phyloP scores from a whole-genome alignment of 2,113 vertebrate genomes.

The Dipodomys ordii region DNA sequence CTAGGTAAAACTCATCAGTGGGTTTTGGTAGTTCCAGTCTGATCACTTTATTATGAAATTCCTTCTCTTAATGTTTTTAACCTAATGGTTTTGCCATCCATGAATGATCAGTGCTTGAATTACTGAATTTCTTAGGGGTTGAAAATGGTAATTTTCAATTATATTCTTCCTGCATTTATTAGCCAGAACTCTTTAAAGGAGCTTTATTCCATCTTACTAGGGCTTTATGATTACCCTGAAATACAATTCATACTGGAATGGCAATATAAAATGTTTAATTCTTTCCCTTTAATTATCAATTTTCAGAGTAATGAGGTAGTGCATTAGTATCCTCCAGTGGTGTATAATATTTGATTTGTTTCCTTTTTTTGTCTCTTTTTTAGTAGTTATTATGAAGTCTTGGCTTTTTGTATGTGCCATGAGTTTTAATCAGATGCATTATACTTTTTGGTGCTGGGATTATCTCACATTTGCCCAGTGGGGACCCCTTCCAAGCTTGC shows the following conservation, averaged over 20 bases:
- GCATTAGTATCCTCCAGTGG: slow-evolving; percentile 42
- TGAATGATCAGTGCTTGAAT: slow-evolving; percentile 20
- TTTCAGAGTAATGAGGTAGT: slow-evolving; percentile 56
- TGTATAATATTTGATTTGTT: slow-evolving; percentile 20
- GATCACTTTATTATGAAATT: slow-evolving; percentile 48
- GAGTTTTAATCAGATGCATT: slow-evolving; percentile 64
- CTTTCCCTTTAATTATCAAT: slow-evolving; percentile 58
- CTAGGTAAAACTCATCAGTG: slow-evolving; percentile 32
- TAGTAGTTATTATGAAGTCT: slow-evolving; percentile 49
- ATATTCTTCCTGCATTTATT: slow-evolving; percentile 51
- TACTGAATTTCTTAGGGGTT: slow-evolving; percentile 39
- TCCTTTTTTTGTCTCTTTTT: neutral
- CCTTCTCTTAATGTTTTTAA: neutral
- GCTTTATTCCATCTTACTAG: slow-evolving; percentile 27
- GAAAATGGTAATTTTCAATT: slow-evolving; percentile 53
- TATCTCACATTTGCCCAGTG: slow-evolving; percentile 45
- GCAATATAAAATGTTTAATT: slow-evolving; percentile 60
- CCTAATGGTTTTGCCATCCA: slow-evolving; percentile 33
- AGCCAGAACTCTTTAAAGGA: slow-evolving; percentile 51
- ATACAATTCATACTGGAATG: slow-evolving; percentile 54
- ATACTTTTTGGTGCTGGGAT: slow-evolving; percentile 49
- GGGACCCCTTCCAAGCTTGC: neutral
- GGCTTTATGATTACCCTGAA: slow-evolving; percentile 53
- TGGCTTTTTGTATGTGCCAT: slow-evolving; percentile 33
- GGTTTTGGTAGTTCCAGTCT: neutral